A percentile compares a stretch with the other conserved stretches of the same genome.
Conservation (phyloP, 2,888 invertebrate genomes). For the Anoplius nigerrimus region DNA sequence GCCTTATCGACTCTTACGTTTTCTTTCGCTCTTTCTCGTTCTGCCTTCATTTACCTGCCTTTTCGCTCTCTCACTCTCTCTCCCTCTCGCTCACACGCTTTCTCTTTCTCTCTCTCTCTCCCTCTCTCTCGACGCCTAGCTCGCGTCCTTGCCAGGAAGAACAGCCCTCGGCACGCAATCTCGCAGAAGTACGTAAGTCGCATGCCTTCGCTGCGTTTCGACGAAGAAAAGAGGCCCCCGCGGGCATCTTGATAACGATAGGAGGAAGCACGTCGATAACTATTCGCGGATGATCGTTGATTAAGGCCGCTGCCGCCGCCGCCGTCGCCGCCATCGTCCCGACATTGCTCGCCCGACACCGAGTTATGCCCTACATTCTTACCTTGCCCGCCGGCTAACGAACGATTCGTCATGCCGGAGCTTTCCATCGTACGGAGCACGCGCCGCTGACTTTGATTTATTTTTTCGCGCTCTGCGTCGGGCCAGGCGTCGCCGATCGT, state of each 20-base stretch:
- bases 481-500: too few species aligned
- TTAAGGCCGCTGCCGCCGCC: conserved; percentile 18
- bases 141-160: conserved; percentile 59
- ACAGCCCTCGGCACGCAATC: conserved; percentile 62
- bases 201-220: conserved; percentile 61
- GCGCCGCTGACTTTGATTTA: too few species aligned
- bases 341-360: too few species aligned
- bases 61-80: conserved; percentile 29
- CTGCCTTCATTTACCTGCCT: conserved; percentile 21
- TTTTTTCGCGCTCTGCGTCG: neutral
- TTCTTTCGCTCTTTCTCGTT: conserved; percentile 31
- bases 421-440: too few species aligned
- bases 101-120: conserved; percentile 19
- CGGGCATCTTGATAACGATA: conserved; percentile 57
- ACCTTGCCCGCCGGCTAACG: neutral
- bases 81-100: conserved; percentile 18
- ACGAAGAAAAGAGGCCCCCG: conserved; percentile 42
- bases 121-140: neutral
- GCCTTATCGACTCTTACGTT: conserved; percentile 65
- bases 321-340: conserved; percentile 21
- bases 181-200: conserved; percentile 53
- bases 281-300: conserved; percentile 35
- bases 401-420: too few species aligned
- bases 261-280: conserved; percentile 43
- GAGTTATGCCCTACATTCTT: conserved; percentile 1